Base-by-base conservation (phyloP, 2,797 vertebrate species). In the Diglossa cyanea region DNA sequence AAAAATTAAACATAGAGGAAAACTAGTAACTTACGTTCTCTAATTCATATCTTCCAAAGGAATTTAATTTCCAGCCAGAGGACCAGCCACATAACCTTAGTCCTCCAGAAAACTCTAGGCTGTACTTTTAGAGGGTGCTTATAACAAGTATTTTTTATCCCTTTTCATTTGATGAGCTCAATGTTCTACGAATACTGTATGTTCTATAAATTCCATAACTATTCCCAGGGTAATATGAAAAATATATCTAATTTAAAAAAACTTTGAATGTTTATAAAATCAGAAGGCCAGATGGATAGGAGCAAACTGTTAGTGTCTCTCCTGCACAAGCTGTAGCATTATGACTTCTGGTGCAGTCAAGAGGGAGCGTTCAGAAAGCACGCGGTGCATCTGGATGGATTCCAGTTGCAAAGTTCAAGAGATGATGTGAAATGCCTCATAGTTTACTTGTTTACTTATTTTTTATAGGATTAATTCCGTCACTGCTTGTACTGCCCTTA, bases 321-420 rank as follows among this genome's bases (percentile, higher is more conserved):
- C 21, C 28, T 67, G 48, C 58, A 85, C 85, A 92, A 51, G 18
- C 42, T 77, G 57, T 62, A 63, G 17, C 25, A n/a, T 47, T 96
- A 67, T 91, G 87, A 76, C 86, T 97, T 94, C 75, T 89, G 92
- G 57, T 96, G 63, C 79, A 94, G 76, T 95, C 77, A 91, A 79
- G 47, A 51, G 81, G 57, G 82, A 95, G 88, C 93, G 94, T 70
- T 95, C 72, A 75, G 72, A 24, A 90, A 55, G 28, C 55, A 62
- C 2, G 4, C 77, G 78, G 51, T 55, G 87, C 73, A 95, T 97
- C 90, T 98, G 97, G 95, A 87, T 84, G 96, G 92, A 83, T 76
- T 93, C 94, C 94, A 97, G 96, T 97, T 98, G 95, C 97, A 90
- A 76, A 79, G 73, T 82, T 77, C 78, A 92, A 35, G 79, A 77